Base-by-base conservation (phyloP, 92 coral and sea anemone species). In the Siderastrea siderea region DNA sequence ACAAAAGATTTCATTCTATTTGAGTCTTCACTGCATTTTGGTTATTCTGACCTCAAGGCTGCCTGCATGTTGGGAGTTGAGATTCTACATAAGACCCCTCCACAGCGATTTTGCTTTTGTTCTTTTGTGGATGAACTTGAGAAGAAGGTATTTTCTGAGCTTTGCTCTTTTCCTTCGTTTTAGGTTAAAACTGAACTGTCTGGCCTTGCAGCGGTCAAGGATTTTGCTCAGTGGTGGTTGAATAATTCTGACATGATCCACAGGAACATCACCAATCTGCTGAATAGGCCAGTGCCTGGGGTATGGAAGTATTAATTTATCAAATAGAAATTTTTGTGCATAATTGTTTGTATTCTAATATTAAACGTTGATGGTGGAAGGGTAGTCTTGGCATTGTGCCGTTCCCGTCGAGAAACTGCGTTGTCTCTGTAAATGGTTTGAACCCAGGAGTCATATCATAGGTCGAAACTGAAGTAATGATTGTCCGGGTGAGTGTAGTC, bases 191-290 rank as follows among this genome's bases (percentile, higher is more conserved):
- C 74, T 57, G 89, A 93, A 61, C 85, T 95, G 62, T 93, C 98
- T 55, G 95, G 79, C 70, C 79, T 95, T 14, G 54, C 73, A 13
- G 90, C 84, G 66, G 62, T 95, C 26, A 82, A 83, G 52, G 91
- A 93, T 71, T 95, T 90, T 79, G 98, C 96, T 5, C 84, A 83
- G 13, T 95, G 98, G 98, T 95, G 98, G 98, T 51, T 93, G 14
- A 95, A 95, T 81, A 95, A 95, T 72, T 75, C 91, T 4, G 88
- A 77, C 44, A 19, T 45, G 26, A 77, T 77, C 48, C 89, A 78
- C 58, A 51, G 77, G 89, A 76, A 47, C 19, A 67, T 85, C 46
- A 54, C 75, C 44, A 54, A 85, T 11, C 17, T n/a, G 48, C 78
- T 82, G 55, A 82, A 82, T 68, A 57, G 54, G 19, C 86, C 86